Evolutionary conservation across 2,113 vertebrate genomes (phyloP).

Genomic region (Chloropsis hardwickii): DNA sequence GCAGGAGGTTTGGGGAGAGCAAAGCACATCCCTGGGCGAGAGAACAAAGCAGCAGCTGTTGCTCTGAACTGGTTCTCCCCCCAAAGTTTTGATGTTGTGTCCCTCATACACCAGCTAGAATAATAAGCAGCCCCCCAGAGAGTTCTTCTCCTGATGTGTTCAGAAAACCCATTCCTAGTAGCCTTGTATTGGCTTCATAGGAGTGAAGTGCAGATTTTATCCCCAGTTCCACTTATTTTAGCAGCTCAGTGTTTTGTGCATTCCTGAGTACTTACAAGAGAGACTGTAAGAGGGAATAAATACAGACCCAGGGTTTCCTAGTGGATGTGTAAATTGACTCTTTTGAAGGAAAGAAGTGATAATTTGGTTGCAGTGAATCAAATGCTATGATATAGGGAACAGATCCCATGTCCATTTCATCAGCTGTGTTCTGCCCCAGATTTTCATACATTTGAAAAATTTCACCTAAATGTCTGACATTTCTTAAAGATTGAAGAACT

Average conservation of each 20-base stretch:
- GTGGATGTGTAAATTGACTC: neutral
- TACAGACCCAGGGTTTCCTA: neutral
- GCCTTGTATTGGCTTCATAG: neutral
- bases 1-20: neutral
- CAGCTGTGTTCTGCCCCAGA: neutral
- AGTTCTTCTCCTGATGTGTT: neutral
- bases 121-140: neutral
- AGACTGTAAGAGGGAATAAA: neutral
- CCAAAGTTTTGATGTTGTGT: neutral
- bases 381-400: neutral
- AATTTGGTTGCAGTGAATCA: neutral
- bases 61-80: neutral
- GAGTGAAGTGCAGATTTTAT: neutral
- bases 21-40: neutral
- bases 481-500: conserved; percentile 84
- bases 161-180: neutral
- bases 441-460: neutral
- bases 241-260: neutral
- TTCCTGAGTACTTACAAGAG: neutral
- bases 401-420: neutral
- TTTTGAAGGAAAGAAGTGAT: neutral
- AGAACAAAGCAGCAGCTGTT: neutral
- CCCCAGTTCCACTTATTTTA: neutral
- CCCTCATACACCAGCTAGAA: neutral
- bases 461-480: neutral